phyloP scores from a whole-genome alignment of 2,113 vertebrate genomes.

The Cynopterus brachyotis region DNA sequence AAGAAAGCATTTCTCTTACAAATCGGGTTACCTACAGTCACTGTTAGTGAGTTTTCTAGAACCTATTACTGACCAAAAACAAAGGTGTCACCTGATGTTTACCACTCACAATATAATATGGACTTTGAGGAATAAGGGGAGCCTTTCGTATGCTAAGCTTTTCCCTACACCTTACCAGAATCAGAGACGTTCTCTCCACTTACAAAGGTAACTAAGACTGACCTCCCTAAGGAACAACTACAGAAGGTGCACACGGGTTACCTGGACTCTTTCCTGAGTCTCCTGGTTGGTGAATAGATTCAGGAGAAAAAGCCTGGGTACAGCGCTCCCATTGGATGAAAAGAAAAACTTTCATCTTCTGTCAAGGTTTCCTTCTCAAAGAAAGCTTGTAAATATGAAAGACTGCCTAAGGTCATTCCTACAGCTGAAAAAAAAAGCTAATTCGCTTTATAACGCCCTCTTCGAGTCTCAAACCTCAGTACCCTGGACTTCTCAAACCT shows the following conservation, averaged over 20 bases:
- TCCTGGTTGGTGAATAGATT: too few species aligned
- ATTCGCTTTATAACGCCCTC: not conserved
- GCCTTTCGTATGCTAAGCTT: not conserved
- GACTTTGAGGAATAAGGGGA: not conserved
- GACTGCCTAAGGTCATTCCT: not conserved
- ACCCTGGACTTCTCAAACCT: not conserved
- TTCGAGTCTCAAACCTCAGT: fast-evolving
- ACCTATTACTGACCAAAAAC: fast-evolving
- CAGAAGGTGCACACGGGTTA: not conserved
- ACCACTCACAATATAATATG: fast-evolving
- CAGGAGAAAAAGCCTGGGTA: not conserved
- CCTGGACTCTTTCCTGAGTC: not conserved
- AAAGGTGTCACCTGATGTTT: not conserved
- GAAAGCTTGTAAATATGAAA: not conserved
- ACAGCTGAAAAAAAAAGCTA: not conserved
- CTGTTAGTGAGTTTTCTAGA: not conserved
- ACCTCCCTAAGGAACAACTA: not conserved
- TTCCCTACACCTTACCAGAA: not conserved
- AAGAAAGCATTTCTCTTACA: not conserved
- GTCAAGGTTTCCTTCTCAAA: not conserved
- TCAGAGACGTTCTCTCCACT: fast-evolving
- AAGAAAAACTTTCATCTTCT: not conserved
- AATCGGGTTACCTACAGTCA: not conserved
- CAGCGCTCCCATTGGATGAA: not conserved
- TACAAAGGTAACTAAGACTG: not conserved